Conservation (phyloP, 2,113 vertebrate genomes). For the Hippotragus niger region DNA sequence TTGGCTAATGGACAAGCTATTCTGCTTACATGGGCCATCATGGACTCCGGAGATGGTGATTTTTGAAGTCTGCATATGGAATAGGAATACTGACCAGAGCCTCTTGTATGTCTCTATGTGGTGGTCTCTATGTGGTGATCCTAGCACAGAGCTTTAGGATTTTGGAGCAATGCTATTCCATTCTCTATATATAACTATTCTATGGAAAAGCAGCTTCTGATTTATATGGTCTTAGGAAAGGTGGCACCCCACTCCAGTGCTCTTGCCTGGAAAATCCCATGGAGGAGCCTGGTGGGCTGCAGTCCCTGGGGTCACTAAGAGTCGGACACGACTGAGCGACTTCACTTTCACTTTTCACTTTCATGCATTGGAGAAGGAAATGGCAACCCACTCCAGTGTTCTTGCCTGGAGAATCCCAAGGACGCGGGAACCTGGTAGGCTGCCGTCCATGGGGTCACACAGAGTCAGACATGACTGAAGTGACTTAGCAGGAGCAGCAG, state of each 20-base stretch:
- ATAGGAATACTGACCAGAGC: background rate
- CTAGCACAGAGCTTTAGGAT: background rate
- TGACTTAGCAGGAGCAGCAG: background rate
- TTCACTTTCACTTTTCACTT: no score
- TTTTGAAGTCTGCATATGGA: background rate
- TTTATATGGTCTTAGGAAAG: background rate
- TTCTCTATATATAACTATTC: background rate
- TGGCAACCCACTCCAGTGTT: no score
- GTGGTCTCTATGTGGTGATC: background rate
- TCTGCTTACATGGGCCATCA: background rate
- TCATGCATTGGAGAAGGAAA: no score
- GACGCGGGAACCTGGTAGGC: no score
- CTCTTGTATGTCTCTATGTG: rapidly evolving
- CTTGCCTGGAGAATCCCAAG: no score
- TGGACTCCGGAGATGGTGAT: background rate
- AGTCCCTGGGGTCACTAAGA: no score
- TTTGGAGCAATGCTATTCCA: background rate
- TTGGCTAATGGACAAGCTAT: background rate
- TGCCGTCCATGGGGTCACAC: no score
- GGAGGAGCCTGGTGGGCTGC: no score
- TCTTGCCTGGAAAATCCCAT: no score
- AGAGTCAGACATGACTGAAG: no score
- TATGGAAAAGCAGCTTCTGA: background rate
- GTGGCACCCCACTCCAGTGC: background rate
- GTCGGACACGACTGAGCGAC: no score